These are phyloP conservation scores for Emydocephalus ijimae DNA, from an alignment of 2,113 vertebrate genomes.

Conservation along the genomic window DNA sequence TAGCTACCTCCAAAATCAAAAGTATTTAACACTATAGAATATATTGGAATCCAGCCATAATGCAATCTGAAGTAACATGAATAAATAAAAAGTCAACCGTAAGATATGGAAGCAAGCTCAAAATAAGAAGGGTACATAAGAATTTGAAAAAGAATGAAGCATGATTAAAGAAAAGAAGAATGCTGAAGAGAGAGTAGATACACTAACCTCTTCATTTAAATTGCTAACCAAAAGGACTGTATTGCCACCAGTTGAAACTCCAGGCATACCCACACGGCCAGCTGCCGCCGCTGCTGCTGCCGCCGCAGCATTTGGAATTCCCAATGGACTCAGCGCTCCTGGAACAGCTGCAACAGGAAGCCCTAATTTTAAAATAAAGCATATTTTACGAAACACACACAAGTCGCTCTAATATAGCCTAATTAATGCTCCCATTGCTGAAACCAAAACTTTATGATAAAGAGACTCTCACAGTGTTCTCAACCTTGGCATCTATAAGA, in stretches of 20 bases:
- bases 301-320: conserved; percentile 82
- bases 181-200: conserved; percentile 43
- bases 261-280: conserved; percentile 90
- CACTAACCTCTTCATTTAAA: conserved; percentile 97
- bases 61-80: conserved; percentile 55
- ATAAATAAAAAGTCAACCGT: conserved; percentile 51
- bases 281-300: conserved; percentile 93
- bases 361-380: conserved; percentile 84
- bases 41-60: conserved; percentile 30
- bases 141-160: conserved; percentile 63
- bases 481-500: not conserved
- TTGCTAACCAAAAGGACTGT: conserved; percentile 97
- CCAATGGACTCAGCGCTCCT: conserved; percentile 94
- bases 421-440: conserved; percentile 10
- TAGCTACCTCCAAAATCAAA: conserved; percentile 63
- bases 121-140: conserved; percentile 65
- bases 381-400: conserved; percentile 82
- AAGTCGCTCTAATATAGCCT: conserved; percentile 63
- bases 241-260: conserved; percentile 81
- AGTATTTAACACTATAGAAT: conserved; percentile 42
- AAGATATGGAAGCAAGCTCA: conserved; percentile 54
- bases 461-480: not conserved
- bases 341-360: conserved; percentile 83
- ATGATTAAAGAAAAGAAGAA: conserved; percentile 13
- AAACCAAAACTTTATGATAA: not conserved